phyloP scores from a whole-genome alignment of 2,113 vertebrate species.

The Salvelinus namaycush region DNA sequence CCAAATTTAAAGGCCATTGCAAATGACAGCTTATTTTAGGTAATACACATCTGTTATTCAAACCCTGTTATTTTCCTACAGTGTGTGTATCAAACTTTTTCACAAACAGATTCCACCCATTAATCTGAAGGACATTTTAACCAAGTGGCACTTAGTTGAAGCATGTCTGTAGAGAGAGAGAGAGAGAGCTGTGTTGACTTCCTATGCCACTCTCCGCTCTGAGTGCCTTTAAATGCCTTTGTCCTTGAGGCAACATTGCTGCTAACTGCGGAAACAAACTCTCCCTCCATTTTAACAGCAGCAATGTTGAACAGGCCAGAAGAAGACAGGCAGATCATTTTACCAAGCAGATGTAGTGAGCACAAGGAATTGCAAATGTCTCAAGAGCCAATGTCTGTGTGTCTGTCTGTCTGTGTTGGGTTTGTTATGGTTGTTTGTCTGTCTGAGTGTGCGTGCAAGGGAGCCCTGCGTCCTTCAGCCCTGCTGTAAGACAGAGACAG shows the following conservation, averaged over 20 bases:
- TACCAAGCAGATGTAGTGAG: too few relatives aligned
- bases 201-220: slow-evolving; percentile 36
- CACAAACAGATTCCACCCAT: not conserved
- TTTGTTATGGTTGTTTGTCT: not conserved
- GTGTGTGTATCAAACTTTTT: not conserved
- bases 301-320: too few relatives aligned
- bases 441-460: not conserved
- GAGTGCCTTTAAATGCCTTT: slow-evolving; percentile 62
- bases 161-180: not conserved
- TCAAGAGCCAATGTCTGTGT: too few relatives aligned
- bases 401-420: not conserved
- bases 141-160: not conserved
- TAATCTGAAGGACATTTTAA: not conserved
- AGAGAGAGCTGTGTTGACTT: too few relatives aligned
- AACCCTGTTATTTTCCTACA: not conserved
- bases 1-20: too few relatives aligned
- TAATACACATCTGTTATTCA: too few relatives aligned
- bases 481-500: slow-evolving; percentile 17
- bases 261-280: too few relatives aligned
- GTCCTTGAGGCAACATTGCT: slow-evolving; percentile 46
- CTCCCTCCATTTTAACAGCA: too few relatives aligned
- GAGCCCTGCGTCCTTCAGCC: not conserved
- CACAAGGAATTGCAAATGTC: too few relatives aligned
- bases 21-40: too few relatives aligned
- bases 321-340: too few relatives aligned